Conservation (phyloP, 1,140 invertebrate genomes). For the Spodoptera litura region DNA sequence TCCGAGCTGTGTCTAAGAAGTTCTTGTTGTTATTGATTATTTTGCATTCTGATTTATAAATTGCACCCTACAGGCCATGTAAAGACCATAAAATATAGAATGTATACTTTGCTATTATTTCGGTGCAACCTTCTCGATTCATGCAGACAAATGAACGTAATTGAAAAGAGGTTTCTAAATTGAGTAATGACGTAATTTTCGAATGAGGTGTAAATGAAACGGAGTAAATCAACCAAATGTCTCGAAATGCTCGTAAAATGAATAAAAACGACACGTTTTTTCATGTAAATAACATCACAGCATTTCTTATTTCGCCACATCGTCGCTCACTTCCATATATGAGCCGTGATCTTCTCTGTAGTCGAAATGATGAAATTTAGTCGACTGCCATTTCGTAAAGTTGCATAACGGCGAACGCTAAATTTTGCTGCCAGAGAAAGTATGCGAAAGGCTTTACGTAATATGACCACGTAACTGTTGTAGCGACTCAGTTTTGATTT, state of each 20-base stretch:
- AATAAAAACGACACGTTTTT: slow-evolving; percentile 14
- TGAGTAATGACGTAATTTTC: slow-evolving; percentile 25
- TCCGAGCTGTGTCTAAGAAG: slow-evolving; percentile 18
- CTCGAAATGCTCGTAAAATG: slow-evolving; percentile 7
- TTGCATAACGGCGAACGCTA: slow-evolving; percentile 81
- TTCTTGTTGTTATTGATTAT: slow-evolving; percentile 42
- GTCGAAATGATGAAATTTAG: slow-evolving; percentile 84
- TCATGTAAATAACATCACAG: slow-evolving; percentile 45
- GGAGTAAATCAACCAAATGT: slow-evolving; percentile 19
- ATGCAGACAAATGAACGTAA: slow-evolving; percentile 14
- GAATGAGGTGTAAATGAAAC: not conserved
- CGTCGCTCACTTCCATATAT: slow-evolving; percentile 65
- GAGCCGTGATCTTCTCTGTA: slow-evolving; percentile 73
- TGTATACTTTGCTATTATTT: slow-evolving; percentile 19
- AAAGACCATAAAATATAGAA: not conserved
- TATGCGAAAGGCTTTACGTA: slow-evolving; percentile 85
- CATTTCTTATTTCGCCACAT: slow-evolving; percentile 59
- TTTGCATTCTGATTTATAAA: slow-evolving; percentile 56
- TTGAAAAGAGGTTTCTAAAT: slow-evolving; percentile 30
- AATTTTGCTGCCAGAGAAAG: slow-evolving; percentile 86
- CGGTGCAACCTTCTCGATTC: slow-evolving; percentile 7
- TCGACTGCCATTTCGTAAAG: slow-evolving; percentile 79
- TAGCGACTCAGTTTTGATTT: slow-evolving; percentile 83
- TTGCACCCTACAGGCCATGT: not conserved
- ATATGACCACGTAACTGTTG: slow-evolving; percentile 76